A percentile compares a stretch with the other conserved stretches of the same genome.
These are phyloP conservation scores for Andinoacara biseriatus DNA, from an alignment of 2,113 vertebrate species.

Conservation along the genomic window DNA sequence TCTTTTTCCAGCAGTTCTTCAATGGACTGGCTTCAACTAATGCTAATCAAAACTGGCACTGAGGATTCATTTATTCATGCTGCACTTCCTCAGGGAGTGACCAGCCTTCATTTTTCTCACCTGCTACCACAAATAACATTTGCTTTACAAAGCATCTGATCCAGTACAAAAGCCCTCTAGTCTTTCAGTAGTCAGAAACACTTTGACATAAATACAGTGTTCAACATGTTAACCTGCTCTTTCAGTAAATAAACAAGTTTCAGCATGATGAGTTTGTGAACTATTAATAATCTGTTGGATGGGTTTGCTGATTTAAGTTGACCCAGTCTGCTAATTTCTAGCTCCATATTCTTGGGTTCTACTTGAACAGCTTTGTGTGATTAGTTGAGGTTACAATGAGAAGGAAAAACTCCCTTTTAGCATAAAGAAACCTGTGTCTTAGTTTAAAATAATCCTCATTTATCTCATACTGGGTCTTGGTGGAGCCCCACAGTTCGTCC, in stretches of 20 bases:
- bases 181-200: rapidly evolving
- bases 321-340: background rate
- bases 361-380: background rate
- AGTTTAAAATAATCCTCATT: background rate
- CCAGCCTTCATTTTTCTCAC: rapidly evolving
- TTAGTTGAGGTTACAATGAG: too few relatives aligned
- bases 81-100: background rate
- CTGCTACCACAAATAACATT: too few relatives aligned
- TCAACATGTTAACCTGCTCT: background rate
- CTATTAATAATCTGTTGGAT: background rate
- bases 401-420: too few relatives aligned
- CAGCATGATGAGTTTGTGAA: background rate
- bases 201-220: too few relatives aligned
- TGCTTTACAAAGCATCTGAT: too few relatives aligned
- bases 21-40: background rate
- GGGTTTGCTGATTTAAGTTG: too few relatives aligned
- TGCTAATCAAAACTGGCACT: background rate
- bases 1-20: background rate
- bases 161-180: background rate
- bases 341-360: background rate
- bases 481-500: background rate
- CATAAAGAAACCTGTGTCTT: too few relatives aligned
- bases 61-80: background rate
- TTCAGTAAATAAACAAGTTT: background rate
- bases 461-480: background rate